Evolutionary conservation across 2,113 vertebrate species (phyloP).

Genomic region (Tyto alba): DNA sequence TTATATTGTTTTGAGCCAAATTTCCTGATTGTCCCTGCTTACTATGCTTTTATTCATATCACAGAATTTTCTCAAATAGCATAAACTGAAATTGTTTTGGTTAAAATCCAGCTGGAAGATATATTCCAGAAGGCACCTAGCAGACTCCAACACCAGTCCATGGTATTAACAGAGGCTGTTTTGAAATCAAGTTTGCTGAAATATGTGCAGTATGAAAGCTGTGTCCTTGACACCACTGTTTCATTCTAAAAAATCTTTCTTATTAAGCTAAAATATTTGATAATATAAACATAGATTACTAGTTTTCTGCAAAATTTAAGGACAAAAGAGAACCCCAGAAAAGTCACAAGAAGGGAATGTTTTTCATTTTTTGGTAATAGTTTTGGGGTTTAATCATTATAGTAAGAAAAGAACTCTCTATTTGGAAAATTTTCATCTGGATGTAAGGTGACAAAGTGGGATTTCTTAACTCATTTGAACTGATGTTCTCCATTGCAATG

Average conservation of each 20-base stretch:
- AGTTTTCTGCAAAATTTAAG: background rate
- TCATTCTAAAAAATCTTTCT: background rate
- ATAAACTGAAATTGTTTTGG: background rate
- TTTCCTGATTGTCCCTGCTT: background rate
- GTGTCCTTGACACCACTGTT: background rate
- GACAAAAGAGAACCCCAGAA: background rate
- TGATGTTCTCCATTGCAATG: background rate
- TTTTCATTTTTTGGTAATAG: background rate
- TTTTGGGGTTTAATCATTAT: background rate
- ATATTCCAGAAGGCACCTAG: background rate
- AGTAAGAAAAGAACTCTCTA: background rate
- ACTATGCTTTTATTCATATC: background rate
- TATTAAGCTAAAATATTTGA: background rate
- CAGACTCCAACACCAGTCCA: background rate
- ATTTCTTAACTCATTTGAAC: background rate
- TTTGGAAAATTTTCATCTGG: background rate
- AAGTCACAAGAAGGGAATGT: background rate
- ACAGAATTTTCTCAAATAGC: background rate
- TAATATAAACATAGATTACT: background rate
- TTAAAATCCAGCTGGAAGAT: background rate
- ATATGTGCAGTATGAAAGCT: background rate
- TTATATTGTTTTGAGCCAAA: background rate
- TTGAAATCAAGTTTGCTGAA: background rate
- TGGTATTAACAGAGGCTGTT: background rate
- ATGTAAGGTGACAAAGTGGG: background rate